Base-by-base conservation (phyloP, 2,113 vertebrate genomes). In the Cyprinus carpio region DNA sequence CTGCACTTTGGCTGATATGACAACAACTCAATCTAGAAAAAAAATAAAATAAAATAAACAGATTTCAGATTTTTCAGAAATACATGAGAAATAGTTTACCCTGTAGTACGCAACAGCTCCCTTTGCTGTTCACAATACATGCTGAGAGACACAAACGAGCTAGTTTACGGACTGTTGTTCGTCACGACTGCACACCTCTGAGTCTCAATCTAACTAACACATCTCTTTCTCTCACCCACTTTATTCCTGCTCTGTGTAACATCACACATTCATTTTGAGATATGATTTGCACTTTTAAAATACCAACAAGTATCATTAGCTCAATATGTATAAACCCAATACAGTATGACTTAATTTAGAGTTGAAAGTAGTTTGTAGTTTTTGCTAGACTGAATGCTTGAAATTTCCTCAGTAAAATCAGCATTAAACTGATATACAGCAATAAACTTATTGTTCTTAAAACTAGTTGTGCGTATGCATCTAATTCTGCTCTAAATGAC, bases 401-500 rank as follows among this genome's bases (percentile, higher is more conserved):
- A 37, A n/a, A 60, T 78, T 15, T 31, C 31, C 7, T 80, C n/a
- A 16, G 15, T 15, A 43, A 82, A 56, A 60, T 71, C 72, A 65
- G 81, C 54, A 56, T 25, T 72, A 75, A 71, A 78, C 9, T 43
- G 37, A 40, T 40, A 40, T 40, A 40, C 40, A 40, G 40, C 40
- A 40, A 40, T 40, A 8, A 40, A 40, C 82, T 43, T 23, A 71
- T 71, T 74, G 23, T 46, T 62, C 60, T 79, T 75, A 75, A 87
- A 75, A 58, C 79, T 31, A 76, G 81, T 80, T 69, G 65, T 86
- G 85, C 81, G 74, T 64, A 79, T 86, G 87, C 75, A 75, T 88
- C 64, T 65, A 25, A 79, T 80, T 82, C 58, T 29, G 79, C 88
- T 75, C 62, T 78, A 75, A 86, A 87, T 75, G 84, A 54, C 75